These are phyloP conservation scores for Empis livida DNA, from an alignment of 2,888 invertebrate species.

Conservation along the genomic window DNA sequence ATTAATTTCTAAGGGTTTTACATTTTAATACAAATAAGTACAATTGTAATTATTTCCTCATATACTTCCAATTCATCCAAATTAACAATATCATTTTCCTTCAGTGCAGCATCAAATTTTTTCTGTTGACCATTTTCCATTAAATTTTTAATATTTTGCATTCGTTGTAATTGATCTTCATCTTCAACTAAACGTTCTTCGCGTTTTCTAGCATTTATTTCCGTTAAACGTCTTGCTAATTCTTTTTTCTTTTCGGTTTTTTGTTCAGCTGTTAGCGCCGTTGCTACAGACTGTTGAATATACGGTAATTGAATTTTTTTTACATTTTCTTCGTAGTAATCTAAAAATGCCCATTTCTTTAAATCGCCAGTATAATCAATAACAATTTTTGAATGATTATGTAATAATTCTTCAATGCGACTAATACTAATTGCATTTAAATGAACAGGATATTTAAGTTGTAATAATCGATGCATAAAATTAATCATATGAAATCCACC, in stretches of 20 bases:
- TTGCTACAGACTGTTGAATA: constrained; percentile 36
- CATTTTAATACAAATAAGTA: too few relatives aligned
- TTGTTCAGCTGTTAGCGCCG: constrained; percentile 48
- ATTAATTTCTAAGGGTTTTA: constrained; percentile 16
- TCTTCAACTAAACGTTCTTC: constrained; percentile 80
- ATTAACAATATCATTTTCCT: constrained; percentile 60
- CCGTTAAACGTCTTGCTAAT: constrained; percentile 68
- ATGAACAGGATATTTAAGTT: constrained; percentile 88
- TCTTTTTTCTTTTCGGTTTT: constrained; percentile 79
- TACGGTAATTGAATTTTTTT: constrained; percentile 79
- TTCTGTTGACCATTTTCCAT: constrained; percentile 63
- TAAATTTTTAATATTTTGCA: constrained; percentile 62
- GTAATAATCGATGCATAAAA: constrained; percentile 70
- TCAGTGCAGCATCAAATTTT: constrained; percentile 59
- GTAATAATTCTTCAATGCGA: constrained; percentile 74
- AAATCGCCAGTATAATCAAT: constrained; percentile 68
- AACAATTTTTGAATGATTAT: constrained; percentile 66
- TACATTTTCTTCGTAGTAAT: constrained; percentile 72
- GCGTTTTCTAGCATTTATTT: constrained; percentile 79
- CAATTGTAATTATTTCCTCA: too few relatives aligned
- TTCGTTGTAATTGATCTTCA: constrained; percentile 68
- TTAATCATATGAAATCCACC: constrained; percentile 71
- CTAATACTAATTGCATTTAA: constrained; percentile 75
- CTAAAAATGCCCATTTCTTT: constrained; percentile 64
- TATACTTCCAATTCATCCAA: constrained; percentile 72